Percentiles rank a stretch among this genome's conserved stretches.
Evolutionary conservation across 53 echinoderm and acorn worm species (phyloP).

Genomic region (Glandiceps talaboti): DNA sequence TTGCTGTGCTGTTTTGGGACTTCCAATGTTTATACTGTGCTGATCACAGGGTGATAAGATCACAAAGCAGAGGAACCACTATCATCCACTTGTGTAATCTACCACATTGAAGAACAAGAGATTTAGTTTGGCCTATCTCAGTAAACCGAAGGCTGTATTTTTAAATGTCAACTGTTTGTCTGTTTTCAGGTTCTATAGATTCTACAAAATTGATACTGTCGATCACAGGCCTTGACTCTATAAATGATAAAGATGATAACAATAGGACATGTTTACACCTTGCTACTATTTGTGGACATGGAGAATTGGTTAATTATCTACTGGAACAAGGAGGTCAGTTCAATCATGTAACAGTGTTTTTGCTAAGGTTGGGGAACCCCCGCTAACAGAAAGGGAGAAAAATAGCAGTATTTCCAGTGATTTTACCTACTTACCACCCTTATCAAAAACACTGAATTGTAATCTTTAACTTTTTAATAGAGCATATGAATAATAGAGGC

Average conservation of each 20-base stretch:
- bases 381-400: too few relatives aligned
- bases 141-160: background rate
- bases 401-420: too few relatives aligned
- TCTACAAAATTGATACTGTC: constrained; percentile 51
- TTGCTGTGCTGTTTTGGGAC: too few relatives aligned
- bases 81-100: too few relatives aligned
- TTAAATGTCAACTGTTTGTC: background rate
- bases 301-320: constrained; percentile 73
- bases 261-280: constrained; percentile 60
- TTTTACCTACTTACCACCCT: too few relatives aligned
- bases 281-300: constrained; percentile 60
- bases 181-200: constrained; percentile 41
- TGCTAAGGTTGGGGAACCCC: too few relatives aligned
- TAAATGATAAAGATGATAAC: constrained; percentile 40
- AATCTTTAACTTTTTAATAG: too few relatives aligned
- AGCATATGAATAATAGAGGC: too few relatives aligned
- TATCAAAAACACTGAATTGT: too few relatives aligned
- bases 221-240: constrained; percentile 24
- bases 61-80: background rate
- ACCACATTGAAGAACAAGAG: background rate
- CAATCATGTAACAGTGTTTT: too few relatives aligned
- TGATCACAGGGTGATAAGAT: too few relatives aligned
- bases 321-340: constrained; percentile 65
- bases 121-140: background rate
- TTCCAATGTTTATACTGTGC: too few relatives aligned